A percentile compares a stretch with the other conserved stretches of the same genome.
Evolutionary conservation across 2,888 invertebrate species (phyloP).

Genomic region (Idaea dimidiata): DNA sequence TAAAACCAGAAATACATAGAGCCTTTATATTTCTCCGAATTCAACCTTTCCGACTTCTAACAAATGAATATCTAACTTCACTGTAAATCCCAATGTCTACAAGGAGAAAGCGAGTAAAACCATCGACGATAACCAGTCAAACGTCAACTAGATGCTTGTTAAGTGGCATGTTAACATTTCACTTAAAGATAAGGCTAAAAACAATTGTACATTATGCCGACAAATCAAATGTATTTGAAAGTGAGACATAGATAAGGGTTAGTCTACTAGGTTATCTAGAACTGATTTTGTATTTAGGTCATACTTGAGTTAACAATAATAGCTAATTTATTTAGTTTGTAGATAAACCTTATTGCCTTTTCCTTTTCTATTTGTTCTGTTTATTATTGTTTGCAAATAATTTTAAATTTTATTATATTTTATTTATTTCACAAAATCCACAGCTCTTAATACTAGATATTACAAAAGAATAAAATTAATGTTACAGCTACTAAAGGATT

Average conservation of each 20-base stretch:
- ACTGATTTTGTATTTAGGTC: slow-evolving; percentile 26
- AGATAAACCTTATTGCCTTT: neutral
- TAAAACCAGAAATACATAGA: no score
- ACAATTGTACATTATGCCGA: slow-evolving; percentile 15
- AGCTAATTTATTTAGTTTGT: neutral
- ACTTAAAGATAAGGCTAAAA: slow-evolving; percentile 4
- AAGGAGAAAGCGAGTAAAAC: neutral
- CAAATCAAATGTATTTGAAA: slow-evolving; percentile 26
- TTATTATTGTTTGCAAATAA: no score
- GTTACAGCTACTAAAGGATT: no score
- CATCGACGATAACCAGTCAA: neutral
- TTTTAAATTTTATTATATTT: no score
- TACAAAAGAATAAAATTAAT: no score
- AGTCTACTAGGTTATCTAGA: slow-evolving; percentile 30
- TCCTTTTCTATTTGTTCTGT: neutral
- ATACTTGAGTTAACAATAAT: neutral
- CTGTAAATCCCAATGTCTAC: neutral
- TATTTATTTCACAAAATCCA: no score
- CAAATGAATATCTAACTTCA: neutral
- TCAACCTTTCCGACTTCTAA: no score
- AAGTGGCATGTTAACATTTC: neutral
- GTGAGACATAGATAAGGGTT: slow-evolving; percentile 26
- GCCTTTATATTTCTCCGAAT: no score
- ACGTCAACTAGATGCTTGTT: neutral
- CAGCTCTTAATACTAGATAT: no score